A percentile compares a stretch with the other conserved stretches of the same genome.
These are phyloP conservation scores for Cottoperca gobio DNA, from an alignment of 2,797 vertebrate species.

Conservation along the genomic window DNA sequence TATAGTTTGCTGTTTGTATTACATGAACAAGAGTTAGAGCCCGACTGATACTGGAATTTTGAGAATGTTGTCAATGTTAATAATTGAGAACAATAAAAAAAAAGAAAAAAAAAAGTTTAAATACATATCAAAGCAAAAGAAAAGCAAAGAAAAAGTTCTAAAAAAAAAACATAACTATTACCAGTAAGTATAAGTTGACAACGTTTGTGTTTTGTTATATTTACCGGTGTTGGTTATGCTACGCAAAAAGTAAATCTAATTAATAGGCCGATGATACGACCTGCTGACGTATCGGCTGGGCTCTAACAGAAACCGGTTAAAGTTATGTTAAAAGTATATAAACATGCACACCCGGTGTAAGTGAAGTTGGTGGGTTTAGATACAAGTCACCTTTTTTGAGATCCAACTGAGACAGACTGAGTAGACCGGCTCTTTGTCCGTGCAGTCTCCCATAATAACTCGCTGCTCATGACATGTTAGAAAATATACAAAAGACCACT, in stretches of 20 bases:
- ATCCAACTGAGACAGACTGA: constrained; percentile 68
- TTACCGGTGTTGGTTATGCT: no score
- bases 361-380: constrained; percentile 13
- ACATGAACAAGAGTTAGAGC: constrained; percentile 27
- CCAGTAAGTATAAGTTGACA: not conserved
- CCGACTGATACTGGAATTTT: constrained; percentile 21
- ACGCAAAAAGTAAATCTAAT: no score
- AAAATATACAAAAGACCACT: not conserved
- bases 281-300: not conserved
- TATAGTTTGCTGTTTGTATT: not conserved
- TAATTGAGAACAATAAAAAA: not conserved
- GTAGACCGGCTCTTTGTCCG: constrained; percentile 36
- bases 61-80: not conserved
- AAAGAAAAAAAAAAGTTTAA: not conserved
- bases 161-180: not conserved
- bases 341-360: constrained; percentile 55
- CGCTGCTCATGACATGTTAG: not conserved
- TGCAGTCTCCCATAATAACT: constrained; percentile 5
- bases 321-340: not conserved
- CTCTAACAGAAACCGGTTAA: constrained; percentile 23
- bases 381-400: constrained; percentile 28
- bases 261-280: not conserved
- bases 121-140: not conserved
- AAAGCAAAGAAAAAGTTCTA: not conserved
- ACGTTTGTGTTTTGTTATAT: no score